Evolutionary conservation across 2,113 vertebrate species (phyloP), one percentile per base, ranked within the genome.

Genomic region (Notarius lentiginosus): DNA sequence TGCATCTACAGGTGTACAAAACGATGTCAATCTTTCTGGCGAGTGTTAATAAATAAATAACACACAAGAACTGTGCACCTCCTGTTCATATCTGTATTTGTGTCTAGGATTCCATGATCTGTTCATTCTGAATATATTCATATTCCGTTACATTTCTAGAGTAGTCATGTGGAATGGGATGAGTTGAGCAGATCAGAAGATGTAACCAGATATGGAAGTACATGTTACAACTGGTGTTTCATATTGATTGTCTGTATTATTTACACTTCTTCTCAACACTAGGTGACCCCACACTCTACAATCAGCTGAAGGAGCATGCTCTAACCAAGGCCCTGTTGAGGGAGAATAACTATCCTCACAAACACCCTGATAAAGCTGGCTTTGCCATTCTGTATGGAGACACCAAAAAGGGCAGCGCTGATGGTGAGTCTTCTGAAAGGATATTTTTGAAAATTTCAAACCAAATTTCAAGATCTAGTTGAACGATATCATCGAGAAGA

Each of bases 261-360:
- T 30, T 60, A 11, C 30, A 22, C 24, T 58, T 66, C 80, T 0
- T 0, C 51, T 87, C 89, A 87, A 76, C 90, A 73, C 30, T 61
- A 93, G 94, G 91, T 86, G 95, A 92, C 63, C 0, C 3, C 30
- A 27, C 56, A 11, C 90, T 98, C 1, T 96, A 96, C 88, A 92
- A 92, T 82, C 90, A 91, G 81, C 60, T 97, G 63, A 95, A 95
- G 91, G 91, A 93, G 22, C 95, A 97, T 58, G 12, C 96, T 89
- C 87, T 97, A 90, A 94, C 92, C 14, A 93, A 96, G 60, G 94
- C 95, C 30, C 88, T 89, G 61, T 49, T 97, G 86, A 91, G 83
- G 14, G 95, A 96, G 91, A 95, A 93, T 89, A 95, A 95, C 85
- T 97, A 93, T 87, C 95, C 96, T 0, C 79, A 90, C 27, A 88